Evolutionary conservation across 23 tunicate species (phyloP), one percentile per base, ranked within the genome.

Genomic region (Phallusia fumigata): DNA sequence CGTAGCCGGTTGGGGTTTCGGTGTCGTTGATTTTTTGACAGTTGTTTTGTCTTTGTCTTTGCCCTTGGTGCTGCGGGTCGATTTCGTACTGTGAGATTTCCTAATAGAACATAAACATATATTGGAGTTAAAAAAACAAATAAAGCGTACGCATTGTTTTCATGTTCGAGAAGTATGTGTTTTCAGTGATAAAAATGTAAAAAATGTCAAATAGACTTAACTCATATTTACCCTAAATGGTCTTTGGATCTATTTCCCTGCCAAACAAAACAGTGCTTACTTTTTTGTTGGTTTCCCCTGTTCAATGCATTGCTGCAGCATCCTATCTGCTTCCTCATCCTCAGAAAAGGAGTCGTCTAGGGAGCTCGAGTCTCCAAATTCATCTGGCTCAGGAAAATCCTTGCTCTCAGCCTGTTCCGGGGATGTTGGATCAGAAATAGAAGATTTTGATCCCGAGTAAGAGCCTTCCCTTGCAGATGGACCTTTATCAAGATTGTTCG

Each of bases 221-320:
- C 47, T n/a, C n/a, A n/a, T n/a, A n/a, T n/a, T n/a, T n/a, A n/a
- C n/a, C n/a, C n/a, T n/a, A n/a, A n/a, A n/a, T n/a, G n/a, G n/a
- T n/a, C n/a, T n/a, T n/a, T n/a, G n/a, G n/a, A n/a, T n/a, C n/a
- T n/a, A n/a, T n/a, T n/a, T n/a, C n/a, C n/a, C n/a, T n/a, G 10
- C 47, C 30, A 76, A 33, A 35, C 44, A 34, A 34, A 32, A 40
- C 10, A 5, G 13, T 34, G 28, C 85, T 75, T 52, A 84, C 81
- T 64, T 87, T 65, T 84, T 89, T 75, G 80, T 84, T 16, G 88
- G 88, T 26, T 84, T 80, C 0, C 79, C 88, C 0, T 64, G 82
- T 45, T 84, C 35, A 51, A 89, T 89, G 69, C 69, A 80, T 58
- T 80, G 69, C 36, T 80, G 50, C 64, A 89, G 44, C 44, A 89